These are phyloP conservation scores for Cephus pulcher DNA, from an alignment of 2,888 invertebrate genomes.

Conservation along the genomic window DNA sequence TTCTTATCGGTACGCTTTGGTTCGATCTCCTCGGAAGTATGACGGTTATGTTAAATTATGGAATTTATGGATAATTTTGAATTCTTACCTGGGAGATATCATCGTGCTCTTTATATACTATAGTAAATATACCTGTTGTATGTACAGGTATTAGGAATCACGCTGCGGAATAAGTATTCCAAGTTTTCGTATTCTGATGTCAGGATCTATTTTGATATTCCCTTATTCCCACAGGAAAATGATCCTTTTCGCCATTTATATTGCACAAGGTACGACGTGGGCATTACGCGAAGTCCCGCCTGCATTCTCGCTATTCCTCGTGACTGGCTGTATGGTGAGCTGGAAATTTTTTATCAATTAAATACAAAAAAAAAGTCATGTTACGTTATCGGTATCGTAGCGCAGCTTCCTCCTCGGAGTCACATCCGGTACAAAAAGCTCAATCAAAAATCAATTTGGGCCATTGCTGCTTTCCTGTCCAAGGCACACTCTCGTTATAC, in stretches of 20 bases:
- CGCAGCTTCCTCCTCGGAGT: not conserved
- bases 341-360: not conserved
- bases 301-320: not conserved
- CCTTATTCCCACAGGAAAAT: not conserved
- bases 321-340: not conserved
- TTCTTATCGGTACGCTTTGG: not conserved
- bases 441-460: slow-evolving; percentile 18
- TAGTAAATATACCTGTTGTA: not conserved
- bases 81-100: not conserved
- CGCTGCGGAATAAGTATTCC: not conserved
- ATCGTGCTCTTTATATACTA: not conserved
- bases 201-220: not conserved
- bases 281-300: not conserved
- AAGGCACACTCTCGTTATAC: not conserved
- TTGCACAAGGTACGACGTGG: not conserved
- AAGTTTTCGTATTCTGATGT: not conserved
- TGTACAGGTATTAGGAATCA: not conserved
- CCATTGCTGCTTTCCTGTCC: slow-evolving; percentile 11
- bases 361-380: not conserved
- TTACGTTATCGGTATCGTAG: not conserved
- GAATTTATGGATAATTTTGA: not conserved
- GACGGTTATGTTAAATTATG: not conserved
- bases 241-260: not conserved
- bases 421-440: not conserved
- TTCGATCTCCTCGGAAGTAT: not conserved